These are phyloP conservation scores for Akabosia matsudoensis DNA, from an alignment of 1,140 invertebrate species.

Conservation along the genomic window DNA sequence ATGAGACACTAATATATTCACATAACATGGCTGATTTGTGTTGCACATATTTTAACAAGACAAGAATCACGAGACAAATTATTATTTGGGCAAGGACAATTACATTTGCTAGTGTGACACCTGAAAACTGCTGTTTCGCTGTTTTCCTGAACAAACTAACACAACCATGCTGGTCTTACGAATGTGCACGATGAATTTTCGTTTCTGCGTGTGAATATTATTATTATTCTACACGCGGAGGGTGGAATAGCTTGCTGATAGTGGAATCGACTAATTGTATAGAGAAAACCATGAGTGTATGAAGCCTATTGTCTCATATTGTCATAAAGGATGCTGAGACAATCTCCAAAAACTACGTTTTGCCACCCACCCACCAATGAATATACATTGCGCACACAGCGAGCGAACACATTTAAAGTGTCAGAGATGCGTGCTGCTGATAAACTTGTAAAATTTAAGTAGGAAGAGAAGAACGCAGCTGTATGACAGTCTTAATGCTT, in stretches of 20 bases:
- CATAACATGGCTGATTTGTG: too few species aligned
- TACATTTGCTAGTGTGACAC: slow-evolving; percentile 9
- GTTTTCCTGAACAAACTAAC: neutral
- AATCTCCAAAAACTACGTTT: neutral
- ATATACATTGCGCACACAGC: slow-evolving; percentile 1
- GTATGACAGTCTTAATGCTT: too few species aligned
- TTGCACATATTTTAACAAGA: neutral
- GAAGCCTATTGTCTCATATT: neutral
- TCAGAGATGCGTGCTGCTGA: slow-evolving; percentile 1
- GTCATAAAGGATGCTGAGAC: neutral
- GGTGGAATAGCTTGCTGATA: neutral
- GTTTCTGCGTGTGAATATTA: neutral
- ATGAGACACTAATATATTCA: neutral
- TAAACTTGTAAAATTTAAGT: slow-evolving; percentile 11
- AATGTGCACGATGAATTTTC: neutral
- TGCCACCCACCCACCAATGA: slow-evolving; percentile 4
- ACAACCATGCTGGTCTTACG: neutral
- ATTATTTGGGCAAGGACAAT: slow-evolving; percentile 1
- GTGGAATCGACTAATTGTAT: neutral
- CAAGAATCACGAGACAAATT: slow-evolving; percentile 12
- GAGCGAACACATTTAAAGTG: slow-evolving; percentile 4
- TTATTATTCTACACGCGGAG: neutral
- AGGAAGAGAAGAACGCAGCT: neutral
- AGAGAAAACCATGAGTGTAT: neutral
- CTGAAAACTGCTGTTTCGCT: slow-evolving; percentile 8